A percentile compares a stretch with the other conserved stretches of the same genome.
Conservation (phyloP, 2,113 vertebrate species). For the Pandion haliaetus region DNA sequence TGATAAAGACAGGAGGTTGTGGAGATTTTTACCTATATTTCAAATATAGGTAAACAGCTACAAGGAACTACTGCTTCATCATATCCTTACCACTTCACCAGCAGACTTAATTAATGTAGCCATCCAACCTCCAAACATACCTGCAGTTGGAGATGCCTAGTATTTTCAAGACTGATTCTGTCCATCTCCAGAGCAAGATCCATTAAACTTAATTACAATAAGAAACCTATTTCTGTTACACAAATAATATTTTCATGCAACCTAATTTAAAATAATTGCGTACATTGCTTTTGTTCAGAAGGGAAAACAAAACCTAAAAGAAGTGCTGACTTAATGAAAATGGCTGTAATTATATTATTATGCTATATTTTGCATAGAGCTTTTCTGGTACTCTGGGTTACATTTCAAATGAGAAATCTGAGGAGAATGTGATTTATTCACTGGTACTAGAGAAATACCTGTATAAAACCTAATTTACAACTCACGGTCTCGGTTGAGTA, state of each 20-base stretch:
- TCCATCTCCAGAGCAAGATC: constrained; percentile 34
- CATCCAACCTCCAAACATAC: background rate
- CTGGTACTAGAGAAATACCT: background rate
- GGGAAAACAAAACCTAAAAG: constrained; percentile 65
- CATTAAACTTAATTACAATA: constrained; percentile 74
- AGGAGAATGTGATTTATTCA: background rate
- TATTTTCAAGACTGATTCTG: constrained; percentile 23
- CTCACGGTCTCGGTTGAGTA: background rate
- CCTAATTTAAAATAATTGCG: constrained; percentile 80
- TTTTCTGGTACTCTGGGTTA: constrained; percentile 37
- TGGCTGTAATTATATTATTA: constrained; percentile 73
- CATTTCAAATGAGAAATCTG: constrained; percentile 28
- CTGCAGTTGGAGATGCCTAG: background rate
- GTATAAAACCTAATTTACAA: constrained; percentile 12
- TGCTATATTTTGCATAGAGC: constrained; percentile 52
- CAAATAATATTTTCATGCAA: constrained; percentile 77
- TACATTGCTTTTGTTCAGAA: constrained; percentile 62
- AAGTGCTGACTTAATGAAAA: constrained; percentile 75
- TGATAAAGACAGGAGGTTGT: background rate
- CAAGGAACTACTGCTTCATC: background rate
- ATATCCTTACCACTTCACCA: background rate
- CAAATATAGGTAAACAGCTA: background rate
- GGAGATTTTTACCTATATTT: background rate
- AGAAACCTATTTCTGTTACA: constrained; percentile 72
- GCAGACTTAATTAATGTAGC: background rate